phyloP scores from a whole-genome alignment of 1,140 invertebrate species.

The Argopecten irradians region DNA sequence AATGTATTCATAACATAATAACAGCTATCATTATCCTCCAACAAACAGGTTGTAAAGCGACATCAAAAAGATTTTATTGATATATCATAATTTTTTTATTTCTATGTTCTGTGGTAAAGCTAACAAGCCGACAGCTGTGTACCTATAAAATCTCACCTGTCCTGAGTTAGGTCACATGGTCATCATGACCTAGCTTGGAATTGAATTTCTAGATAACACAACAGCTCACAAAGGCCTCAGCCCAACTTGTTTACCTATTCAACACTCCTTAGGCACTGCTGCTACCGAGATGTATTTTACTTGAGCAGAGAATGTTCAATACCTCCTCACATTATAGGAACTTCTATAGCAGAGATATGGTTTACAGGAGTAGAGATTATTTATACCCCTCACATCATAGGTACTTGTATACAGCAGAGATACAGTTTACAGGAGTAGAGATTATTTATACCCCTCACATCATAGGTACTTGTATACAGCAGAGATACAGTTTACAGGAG shows the following conservation, averaged over 20 bases:
- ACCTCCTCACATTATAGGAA: not conserved
- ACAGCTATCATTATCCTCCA: not conserved
- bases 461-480: no score
- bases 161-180: constrained; percentile 14
- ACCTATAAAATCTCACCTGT: not conserved
- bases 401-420: no score
- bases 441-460: no score
- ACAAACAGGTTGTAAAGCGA: not conserved
- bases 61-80: constrained; percentile 4
- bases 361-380: no score
- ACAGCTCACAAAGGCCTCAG: not conserved
- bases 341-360: not conserved
- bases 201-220: constrained; percentile 3
- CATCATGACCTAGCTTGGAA: not conserved
- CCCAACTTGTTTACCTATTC: not conserved
- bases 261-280: not conserved
- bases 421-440: no score
- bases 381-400: no score
- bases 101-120: not conserved
- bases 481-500: no score
- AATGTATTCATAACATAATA: not conserved
- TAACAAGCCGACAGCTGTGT: not conserved
- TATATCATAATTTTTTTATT: not conserved
- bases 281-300: not conserved
- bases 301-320: not conserved